A percentile compares a stretch with the other conserved stretches of the same genome.
Conservation (phyloP, 2,797 vertebrate species). For the Manis crassicaudata region DNA sequence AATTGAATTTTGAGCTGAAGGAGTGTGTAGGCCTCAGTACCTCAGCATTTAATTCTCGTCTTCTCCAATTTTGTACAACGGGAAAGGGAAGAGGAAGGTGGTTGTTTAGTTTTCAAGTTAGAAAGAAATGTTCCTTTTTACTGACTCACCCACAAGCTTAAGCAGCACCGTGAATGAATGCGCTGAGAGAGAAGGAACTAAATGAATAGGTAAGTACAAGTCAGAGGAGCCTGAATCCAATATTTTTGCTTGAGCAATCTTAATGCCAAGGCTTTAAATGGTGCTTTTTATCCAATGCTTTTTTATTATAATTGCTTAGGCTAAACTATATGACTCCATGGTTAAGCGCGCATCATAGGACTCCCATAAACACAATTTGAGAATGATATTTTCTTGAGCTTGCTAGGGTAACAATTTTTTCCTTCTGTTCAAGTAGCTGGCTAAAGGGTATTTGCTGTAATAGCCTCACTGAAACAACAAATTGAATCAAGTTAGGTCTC, state of each 20-base stretch:
- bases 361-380: slow-evolving; percentile 59
- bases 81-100: not conserved
- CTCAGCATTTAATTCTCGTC: not conserved
- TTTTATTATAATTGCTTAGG: slow-evolving; percentile 63
- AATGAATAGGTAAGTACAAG: not conserved
- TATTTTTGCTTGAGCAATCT: slow-evolving; percentile 51
- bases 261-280: slow-evolving; percentile 10
- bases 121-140: not conserved
- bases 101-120: not conserved
- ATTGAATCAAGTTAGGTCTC: slow-evolving; percentile 67
- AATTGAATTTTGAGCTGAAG: not conserved
- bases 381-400: slow-evolving; percentile 47
- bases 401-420: not conserved
- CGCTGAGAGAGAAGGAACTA: slow-evolving; percentile 16
- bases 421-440: slow-evolving; percentile 46
- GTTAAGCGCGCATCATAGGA: slow-evolving; percentile 50
- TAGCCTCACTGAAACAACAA: slow-evolving; percentile 60
- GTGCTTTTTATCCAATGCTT: not conserved
- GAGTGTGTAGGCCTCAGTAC: not conserved
- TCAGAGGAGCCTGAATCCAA: not conserved
- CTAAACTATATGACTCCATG: slow-evolving; percentile 40
- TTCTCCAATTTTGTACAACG: slow-evolving; percentile 1
- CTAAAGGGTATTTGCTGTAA: slow-evolving; percentile 67
- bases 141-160: slow-evolving; percentile 45
- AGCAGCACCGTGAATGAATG: slow-evolving; percentile 1